phyloP scores from a whole-genome alignment of 2,113 vertebrate genomes.

The Aleadryas rufinucha region DNA sequence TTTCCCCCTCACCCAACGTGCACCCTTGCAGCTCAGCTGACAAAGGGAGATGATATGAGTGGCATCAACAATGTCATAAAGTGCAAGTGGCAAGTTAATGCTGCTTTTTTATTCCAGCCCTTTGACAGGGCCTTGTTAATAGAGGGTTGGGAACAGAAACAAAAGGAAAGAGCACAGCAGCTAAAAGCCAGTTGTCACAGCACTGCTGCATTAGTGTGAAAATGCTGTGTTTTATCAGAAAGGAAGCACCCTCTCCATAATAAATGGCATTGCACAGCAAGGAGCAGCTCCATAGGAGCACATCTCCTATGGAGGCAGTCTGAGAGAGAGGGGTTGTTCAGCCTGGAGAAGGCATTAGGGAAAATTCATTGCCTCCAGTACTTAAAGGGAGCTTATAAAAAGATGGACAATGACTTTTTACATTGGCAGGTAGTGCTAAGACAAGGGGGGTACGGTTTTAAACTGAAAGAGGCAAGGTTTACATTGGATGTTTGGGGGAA shows the following conservation, averaged over 20 bases:
- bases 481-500: not conserved
- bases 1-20: not conserved
- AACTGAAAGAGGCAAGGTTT: not conserved
- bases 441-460: not conserved
- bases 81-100: not conserved
- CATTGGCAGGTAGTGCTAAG: not conserved
- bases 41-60: not conserved
- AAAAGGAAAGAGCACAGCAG: not conserved
- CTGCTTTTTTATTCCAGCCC: not conserved
- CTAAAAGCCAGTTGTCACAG: not conserved
- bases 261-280: not conserved
- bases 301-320: not conserved
- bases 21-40: not conserved
- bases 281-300: not conserved
- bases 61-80: not conserved
- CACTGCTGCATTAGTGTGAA: not conserved
- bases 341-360: not conserved
- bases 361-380: not conserved
- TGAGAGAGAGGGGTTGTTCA: not conserved
- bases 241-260: not conserved
- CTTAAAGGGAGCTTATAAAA: not conserved
- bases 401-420: not conserved
- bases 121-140: not conserved
- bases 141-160: not conserved
- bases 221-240: not conserved